These are phyloP conservation scores for Capromys pilorides DNA, from an alignment of 2,797 vertebrate genomes.

Conservation along the genomic window DNA sequence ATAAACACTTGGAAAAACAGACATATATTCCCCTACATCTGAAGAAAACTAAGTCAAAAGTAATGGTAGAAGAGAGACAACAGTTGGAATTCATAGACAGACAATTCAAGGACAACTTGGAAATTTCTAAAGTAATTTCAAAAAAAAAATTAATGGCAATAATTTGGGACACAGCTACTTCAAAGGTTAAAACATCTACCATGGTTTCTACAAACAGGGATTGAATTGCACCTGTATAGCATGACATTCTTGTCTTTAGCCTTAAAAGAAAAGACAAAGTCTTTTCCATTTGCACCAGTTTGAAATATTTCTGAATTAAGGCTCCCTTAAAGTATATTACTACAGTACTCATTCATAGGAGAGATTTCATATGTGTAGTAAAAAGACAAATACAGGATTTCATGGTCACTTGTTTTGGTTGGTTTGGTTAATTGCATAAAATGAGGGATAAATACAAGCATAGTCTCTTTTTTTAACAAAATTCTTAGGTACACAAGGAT, in stretches of 20 bases:
- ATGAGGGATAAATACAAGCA: constrained; percentile 81
- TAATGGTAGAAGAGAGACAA: constrained; percentile 87
- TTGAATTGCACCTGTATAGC: constrained; percentile 76
- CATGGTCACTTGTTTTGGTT: constrained; percentile 73
- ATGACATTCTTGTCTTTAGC: constrained; percentile 80
- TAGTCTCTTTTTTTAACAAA: constrained; percentile 78
- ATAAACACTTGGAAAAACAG: constrained; percentile 80
- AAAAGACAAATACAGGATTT: constrained; percentile 79
- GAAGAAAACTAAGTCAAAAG: constrained; percentile 85
- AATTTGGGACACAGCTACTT: constrained; percentile 78
- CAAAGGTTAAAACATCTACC: constrained; percentile 65
- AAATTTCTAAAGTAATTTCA: constrained; percentile 79
- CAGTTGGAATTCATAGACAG: constrained; percentile 82
- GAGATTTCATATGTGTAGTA: constrained; percentile 77
- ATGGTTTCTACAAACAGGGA: constrained; percentile 66
- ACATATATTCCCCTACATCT: constrained; percentile 78
- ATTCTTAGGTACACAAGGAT: constrained; percentile 79
- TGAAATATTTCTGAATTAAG: constrained; percentile 81
- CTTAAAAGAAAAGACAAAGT: constrained; percentile 78
- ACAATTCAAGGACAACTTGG: constrained; percentile 75
- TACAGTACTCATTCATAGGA: constrained; percentile 80
- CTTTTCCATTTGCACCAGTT: constrained; percentile 80
- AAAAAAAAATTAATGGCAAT: constrained; percentile 75
- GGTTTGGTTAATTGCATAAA: constrained; percentile 85
- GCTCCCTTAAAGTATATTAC: constrained; percentile 77